phyloP scores from a whole-genome alignment of 2,113 vertebrate species.

The Heloderma charlesbogerti region DNA sequence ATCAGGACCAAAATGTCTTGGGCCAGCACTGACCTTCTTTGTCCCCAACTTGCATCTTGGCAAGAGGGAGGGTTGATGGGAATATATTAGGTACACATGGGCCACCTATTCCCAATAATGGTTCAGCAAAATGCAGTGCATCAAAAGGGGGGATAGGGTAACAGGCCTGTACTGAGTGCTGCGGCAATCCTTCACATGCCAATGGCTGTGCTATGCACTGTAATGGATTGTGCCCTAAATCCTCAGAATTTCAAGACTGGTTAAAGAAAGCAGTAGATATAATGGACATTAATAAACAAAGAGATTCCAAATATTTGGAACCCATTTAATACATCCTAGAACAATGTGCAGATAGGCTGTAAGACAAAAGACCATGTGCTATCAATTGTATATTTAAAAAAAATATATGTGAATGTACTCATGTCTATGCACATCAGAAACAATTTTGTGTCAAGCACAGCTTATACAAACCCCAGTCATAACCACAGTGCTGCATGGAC shows the following conservation, averaged over 20 bases:
- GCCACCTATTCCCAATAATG: background rate
- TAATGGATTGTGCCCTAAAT: background rate
- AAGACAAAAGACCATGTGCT: background rate
- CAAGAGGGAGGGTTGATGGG: background rate
- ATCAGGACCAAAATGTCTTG: background rate
- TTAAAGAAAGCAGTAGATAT: background rate
- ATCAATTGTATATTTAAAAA: background rate
- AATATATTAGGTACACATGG: background rate
- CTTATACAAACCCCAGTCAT: conserved; percentile 26
- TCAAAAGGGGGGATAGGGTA: background rate
- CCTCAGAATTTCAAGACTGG: background rate
- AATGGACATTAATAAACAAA: background rate
- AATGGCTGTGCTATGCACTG: background rate
- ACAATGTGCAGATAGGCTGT: background rate
- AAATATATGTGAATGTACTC: background rate
- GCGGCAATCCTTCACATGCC: background rate
- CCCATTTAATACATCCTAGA: background rate
- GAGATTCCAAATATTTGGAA: background rate
- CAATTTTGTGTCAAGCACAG: background rate
- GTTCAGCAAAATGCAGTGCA: background rate
- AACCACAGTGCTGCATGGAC: background rate
- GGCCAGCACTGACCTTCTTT: background rate
- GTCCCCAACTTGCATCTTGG: background rate
- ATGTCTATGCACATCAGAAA: conserved; percentile 18
- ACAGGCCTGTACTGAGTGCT: background rate